Evolutionary conservation across 2,797 vertebrate species (phyloP).

Genomic region (Trematomus bernacchii): DNA sequence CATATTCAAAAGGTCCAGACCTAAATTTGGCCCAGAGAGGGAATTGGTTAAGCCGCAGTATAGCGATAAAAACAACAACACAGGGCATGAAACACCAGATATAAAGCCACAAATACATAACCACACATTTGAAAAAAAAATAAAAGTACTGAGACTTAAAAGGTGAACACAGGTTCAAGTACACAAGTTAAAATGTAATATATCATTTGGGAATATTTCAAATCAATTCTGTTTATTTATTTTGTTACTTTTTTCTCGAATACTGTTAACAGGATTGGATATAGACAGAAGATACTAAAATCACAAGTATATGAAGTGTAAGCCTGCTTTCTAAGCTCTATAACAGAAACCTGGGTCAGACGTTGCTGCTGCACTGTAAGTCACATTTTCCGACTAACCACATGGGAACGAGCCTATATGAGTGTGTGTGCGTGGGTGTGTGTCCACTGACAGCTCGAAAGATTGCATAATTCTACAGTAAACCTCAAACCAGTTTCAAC

Average conservation of each 20-base stretch:
- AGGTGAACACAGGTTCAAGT: too few relatives aligned
- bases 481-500: constrained; percentile 54
- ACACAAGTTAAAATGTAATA: too few relatives aligned
- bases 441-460: constrained; percentile 57
- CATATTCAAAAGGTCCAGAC: too few relatives aligned
- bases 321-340: background rate
- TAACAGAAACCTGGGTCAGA: constrained; percentile 50
- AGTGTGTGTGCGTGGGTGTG: constrained; percentile 3
- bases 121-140: too few relatives aligned
- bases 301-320: background rate
- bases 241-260: background rate
- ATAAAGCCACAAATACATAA: too few relatives aligned
- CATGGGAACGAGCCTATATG: constrained; percentile 23
- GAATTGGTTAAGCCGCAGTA: too few relatives aligned
- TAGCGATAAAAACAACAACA: too few relatives aligned
- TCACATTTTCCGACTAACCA: constrained; percentile 68
- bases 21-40: too few relatives aligned
- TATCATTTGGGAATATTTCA: background rate
- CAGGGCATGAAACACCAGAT: too few relatives aligned
- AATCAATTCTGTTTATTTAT: background rate
- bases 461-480: constrained; percentile 56
- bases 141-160: too few relatives aligned
- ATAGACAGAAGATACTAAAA: background rate
- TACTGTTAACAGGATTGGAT: background rate
- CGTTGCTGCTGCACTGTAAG: background rate